Base-by-base conservation (phyloP, 2,888 invertebrate genomes). In the Diarsia brunnea region DNA sequence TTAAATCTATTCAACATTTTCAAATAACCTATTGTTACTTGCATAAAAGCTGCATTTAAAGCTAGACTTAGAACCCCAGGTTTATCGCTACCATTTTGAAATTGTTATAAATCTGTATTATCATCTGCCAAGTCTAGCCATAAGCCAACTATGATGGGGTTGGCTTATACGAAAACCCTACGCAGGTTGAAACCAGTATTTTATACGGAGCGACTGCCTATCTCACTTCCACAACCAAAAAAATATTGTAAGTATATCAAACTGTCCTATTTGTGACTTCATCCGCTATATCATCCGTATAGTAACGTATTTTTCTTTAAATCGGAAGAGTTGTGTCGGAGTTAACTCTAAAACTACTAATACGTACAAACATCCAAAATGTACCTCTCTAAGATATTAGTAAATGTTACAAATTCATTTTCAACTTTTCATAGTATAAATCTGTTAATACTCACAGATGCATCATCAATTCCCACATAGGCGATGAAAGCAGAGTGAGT, bases 401-500 rank as follows among this genome's bases (percentile, higher is more conserved):
- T 27, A 1, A 55, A 55, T 16, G 8, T 24, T 55, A 27, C 16
- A 58, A 16, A 27, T 58, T 27, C 14, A 27, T 11, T 0, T 55
- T 63, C 2, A 68, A 53, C 21, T 38, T 4, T 38, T 38, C 38
- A 4, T 12, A 45, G 11, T 8, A 21, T n/a, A 58, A 1, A 27
- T 31, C 4, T 43, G 19, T 53, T 14, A 43, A 64, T 75, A 86
- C 64, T 87, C 81, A 87, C 87, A 74, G 74, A 11, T 16, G 51
- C 16, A 27, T 87, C 79, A n/a, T 71, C 82, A 16, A 77, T 53
- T 49, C 77, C 77, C 19, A 84, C 67, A 47, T 77, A 75, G 0
- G 87, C 72, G 24, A 82, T 55, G 19, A 76, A 75, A 11, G 80
- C 75, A 14, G 80, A 78, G 19, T 69, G 65, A 38, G 67, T 51